Evolutionary conservation across 2,113 vertebrate species (phyloP), one percentile per base, ranked within the genome.

Genomic region (Sylvilagus bachmani): DNA sequence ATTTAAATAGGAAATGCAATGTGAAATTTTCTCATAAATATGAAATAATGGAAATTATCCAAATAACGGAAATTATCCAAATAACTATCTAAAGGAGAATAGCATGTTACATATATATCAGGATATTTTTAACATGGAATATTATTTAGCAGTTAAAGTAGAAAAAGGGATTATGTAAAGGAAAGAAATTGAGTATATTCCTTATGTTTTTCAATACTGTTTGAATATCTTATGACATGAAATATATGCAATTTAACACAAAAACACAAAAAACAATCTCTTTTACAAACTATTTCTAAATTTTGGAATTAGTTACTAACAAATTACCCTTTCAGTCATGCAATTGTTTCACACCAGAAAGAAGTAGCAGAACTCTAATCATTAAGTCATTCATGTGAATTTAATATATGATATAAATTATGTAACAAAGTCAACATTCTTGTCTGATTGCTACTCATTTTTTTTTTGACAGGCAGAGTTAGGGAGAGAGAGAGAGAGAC

Each of bases 371-470:
- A 4, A 9, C 24, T 84, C 36, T 80, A 21, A 94, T 89, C 27
- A 89, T 89, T 86, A 89, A 66, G 33, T 49, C 89, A 70, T 78
- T 66, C 79, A 84, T 24, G 6, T 12, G 86, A 94, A 86, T 85
- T 91, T 82, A 94, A 79, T n/a, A 62, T 80, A n/a, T 62, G 4
- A 44, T 58, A 86, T 24, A 73, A 93, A 93, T 86, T 82, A 61
- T 3, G 51, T n/a, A 93, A 44, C 5, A 89, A 83, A 95, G 27
- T 29, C 6, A 79, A 89, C 7, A 75, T 75, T 86, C 36, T 83
- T 6, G 11, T 67, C 67, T 21, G 12, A 61, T 77, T 90, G 6
- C 5, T 71, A 25, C 17, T 73, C 64, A 73, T 71, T 44, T 44
- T 44, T 44, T 44, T 44, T 44, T 7, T 6, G 44, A 44, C 44